Conservation (phyloP, 2,113 vertebrate species). For the Clarias batrachus region DNA sequence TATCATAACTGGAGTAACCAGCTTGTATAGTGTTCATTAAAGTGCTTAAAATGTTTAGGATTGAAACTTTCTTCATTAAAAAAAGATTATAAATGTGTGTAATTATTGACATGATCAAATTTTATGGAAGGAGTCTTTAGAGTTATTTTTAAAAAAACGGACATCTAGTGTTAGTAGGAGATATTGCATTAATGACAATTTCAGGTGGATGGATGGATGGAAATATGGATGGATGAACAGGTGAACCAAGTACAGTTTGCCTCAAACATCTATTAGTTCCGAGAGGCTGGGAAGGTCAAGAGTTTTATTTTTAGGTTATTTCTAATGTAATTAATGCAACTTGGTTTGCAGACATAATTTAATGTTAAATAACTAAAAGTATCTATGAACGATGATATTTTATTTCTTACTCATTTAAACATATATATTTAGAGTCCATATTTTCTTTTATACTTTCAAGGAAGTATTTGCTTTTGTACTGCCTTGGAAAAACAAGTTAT, state of each 20-base stretch:
- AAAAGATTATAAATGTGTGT: not conserved
- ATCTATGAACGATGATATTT: not conserved
- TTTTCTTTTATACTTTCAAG: too few species aligned
- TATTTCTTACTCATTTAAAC: not conserved
- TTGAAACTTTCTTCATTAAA: not conserved
- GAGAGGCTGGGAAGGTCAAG: not conserved
- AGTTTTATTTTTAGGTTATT: not conserved
- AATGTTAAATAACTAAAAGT: not conserved
- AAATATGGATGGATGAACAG: not conserved
- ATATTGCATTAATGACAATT: not conserved
- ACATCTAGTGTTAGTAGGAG: too few species aligned
- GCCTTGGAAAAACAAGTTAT: too few species aligned
- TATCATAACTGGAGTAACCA: too few species aligned
- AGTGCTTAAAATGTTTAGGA: too few species aligned
- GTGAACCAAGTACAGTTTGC: not conserved
- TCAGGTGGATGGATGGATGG: not conserved
- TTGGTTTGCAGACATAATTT: too few species aligned
- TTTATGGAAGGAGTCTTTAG: not conserved
- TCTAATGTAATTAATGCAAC: not conserved
- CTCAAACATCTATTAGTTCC: not conserved
- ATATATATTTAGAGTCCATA: not conserved
- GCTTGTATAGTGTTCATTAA: too few species aligned
- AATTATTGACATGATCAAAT: not conserved
- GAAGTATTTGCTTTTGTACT: not conserved
- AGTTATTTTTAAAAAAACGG: not conserved